Evolutionary conservation across 2,888 invertebrate species (phyloP).

Genomic region (Sericinus montela): DNA sequence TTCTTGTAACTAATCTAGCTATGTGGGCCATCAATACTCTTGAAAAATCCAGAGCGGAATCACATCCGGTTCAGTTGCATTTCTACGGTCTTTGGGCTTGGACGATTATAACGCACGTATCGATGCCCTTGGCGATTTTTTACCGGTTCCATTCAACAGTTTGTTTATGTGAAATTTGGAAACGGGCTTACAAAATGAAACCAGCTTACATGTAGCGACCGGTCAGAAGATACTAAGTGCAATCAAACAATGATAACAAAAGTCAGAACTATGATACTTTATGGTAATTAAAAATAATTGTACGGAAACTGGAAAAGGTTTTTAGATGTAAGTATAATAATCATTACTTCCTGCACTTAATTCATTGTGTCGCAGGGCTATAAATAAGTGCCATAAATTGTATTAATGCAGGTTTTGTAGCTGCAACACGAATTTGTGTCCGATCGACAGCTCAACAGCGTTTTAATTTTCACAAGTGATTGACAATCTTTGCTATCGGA

Average conservation of each 20-base stretch:
- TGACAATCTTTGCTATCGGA: too few species aligned
- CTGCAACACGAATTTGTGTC: neutral
- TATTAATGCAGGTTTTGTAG: constrained; percentile 23
- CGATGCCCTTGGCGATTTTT: constrained; percentile 95
- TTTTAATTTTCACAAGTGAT: too few species aligned
- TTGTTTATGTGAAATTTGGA: constrained; percentile 97
- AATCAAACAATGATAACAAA: constrained; percentile 27
- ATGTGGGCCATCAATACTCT: constrained; percentile 97
- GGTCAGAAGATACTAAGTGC: constrained; percentile 49
- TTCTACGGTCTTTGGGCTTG: constrained; percentile 97
- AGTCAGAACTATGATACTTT: constrained; percentile 11
- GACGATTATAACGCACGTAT: constrained; percentile 97
- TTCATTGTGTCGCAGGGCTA: constrained; percentile 34
- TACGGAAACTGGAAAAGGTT: constrained; percentile 28
- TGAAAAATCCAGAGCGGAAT: constrained; percentile 94
- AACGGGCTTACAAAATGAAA: constrained; percentile 95
- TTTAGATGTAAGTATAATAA: neutral
- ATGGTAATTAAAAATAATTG: constrained; percentile 26
- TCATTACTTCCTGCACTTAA: neutral
- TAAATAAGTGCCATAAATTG: constrained; percentile 68
- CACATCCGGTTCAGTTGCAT: constrained; percentile 93
- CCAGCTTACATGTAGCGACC: constrained; percentile 88
- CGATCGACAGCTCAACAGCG: neutral
- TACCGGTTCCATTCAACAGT: constrained; percentile 97
- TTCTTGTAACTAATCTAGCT: constrained; percentile 92